Percentiles rank a stretch among this genome's conserved stretches.
Conservation (phyloP, 2,888 invertebrate genomes). For the Amiota communis region DNA sequence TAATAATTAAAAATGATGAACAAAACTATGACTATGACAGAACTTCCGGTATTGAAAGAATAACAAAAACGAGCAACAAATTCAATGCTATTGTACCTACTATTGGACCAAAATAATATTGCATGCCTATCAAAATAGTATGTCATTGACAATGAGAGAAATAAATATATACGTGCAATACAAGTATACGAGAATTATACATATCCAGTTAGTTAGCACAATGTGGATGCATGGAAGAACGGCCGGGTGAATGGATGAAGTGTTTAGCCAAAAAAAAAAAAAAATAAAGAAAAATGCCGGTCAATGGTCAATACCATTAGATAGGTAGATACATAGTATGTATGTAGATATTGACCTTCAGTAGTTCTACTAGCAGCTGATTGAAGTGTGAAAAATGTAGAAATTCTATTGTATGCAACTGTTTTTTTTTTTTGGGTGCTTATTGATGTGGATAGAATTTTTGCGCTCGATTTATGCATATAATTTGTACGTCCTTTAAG, state of each 20-base stretch:
- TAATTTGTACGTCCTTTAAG: too few species aligned
- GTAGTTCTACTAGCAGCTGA: neutral
- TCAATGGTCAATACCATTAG: slow-evolving; percentile 19
- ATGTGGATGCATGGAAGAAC: neutral
- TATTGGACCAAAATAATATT: neutral
- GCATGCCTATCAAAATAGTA: slow-evolving; percentile 24
- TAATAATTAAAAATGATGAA: neutral
- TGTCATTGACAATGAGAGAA: neutral
- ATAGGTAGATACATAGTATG: too few species aligned
- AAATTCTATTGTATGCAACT: neutral
- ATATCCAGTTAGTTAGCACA: too few species aligned
- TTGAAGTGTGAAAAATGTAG: slow-evolving; percentile 22
- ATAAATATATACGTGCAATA: neutral
- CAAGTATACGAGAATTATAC: neutral
- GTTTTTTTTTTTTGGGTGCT: too few species aligned
- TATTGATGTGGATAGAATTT: neutral
- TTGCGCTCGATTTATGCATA: neutral
- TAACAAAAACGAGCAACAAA: neutral
- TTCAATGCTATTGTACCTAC: too few species aligned
- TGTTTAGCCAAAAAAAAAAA: neutral
- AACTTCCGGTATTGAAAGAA: neutral
- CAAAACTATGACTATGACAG: too few species aligned
- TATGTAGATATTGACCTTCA: too few species aligned
- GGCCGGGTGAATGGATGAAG: neutral
- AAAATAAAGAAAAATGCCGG: slow-evolving; percentile 11